These are phyloP conservation scores for Zaprionus taronus DNA, from an alignment of 1,140 invertebrate species.

Conservation along the genomic window DNA sequence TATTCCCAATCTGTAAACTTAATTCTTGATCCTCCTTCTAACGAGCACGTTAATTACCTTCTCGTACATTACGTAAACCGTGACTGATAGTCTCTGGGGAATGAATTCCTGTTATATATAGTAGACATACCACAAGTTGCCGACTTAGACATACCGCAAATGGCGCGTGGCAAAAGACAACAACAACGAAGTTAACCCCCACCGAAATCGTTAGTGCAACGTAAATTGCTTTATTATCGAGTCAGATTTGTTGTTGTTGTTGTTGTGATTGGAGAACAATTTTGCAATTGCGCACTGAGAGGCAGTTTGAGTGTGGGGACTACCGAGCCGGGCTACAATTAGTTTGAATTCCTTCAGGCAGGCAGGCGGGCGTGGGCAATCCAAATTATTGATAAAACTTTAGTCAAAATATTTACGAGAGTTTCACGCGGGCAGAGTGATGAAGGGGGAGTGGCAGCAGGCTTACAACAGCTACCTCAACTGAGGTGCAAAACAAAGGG, in stretches of 20 bases:
- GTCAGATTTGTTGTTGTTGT: constrained; percentile 34
- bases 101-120: not conserved
- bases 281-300: constrained; percentile 76
- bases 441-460: not conserved
- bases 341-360: constrained; percentile 53
- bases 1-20: not conserved
- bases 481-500: constrained; percentile 4
- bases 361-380: constrained; percentile 11
- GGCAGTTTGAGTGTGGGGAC: constrained; percentile 10
- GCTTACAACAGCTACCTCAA: constrained; percentile 31
- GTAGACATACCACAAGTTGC: constrained; percentile 11
- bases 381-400: constrained; percentile 82
- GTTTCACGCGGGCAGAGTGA: constrained; percentile 20
- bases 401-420: constrained; percentile 60
- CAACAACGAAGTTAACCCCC: constrained; percentile 20
- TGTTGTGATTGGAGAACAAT: constrained; percentile 47
- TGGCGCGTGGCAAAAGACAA: constrained; percentile 66
- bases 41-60: constrained; percentile 24
- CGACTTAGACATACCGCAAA: constrained; percentile 41
- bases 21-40: not conserved
- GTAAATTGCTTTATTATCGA: constrained; percentile 60
- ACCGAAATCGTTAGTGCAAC: constrained; percentile 21
- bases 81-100: not conserved
- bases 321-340: constrained; percentile 55
- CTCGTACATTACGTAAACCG: constrained; percentile 31